Evolutionary conservation across 2,113 vertebrate genomes (phyloP), one percentile per base, ranked within the genome.

Genomic region (Hemiscyllium ocellatum): DNA sequence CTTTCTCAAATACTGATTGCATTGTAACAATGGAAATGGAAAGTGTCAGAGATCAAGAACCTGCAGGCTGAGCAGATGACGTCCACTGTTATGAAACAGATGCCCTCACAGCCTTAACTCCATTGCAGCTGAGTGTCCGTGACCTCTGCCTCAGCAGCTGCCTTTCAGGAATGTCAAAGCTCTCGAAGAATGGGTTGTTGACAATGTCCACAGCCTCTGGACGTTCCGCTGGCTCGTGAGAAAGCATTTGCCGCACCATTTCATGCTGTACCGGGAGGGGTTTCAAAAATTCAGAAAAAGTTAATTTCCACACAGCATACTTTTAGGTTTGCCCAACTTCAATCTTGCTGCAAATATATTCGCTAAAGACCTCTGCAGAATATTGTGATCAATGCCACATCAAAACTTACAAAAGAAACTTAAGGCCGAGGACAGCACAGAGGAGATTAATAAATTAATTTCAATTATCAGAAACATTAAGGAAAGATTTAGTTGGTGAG

Each of bases 191-290:
- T 22, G 98, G 97, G 0, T 97, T 98, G 96, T 99, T 98, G 1
- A 98, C 99, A 97, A 99, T 98, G 83, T 98, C 98, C 0, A 97
- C 98, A 3, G 98, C 98, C 97, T 99, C 99, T 0, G 99, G 99
- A 29, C 99, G 98, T 95, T 99, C 98, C 0, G 95, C 96, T 6
- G 99, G 98, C 96, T 98, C 98, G 26, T 96, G 98, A 4, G 99
- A 99, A 33, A 99, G 97, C 99, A 99, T 99, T 96, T 98, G 98
- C 96, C 97, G 98, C 96, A 99, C 98, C 99, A 99, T 99, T 22
- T 96, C 96, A 96, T 98, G 98, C 99, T 99, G 96, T 61, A 97
- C 97, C 80, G 95, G 69, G 56, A 52, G 24, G 26, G 50, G 26
- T 66, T 66, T 20, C 19, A 93, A 93, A 93, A 93, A 93, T 93